Evolutionary conservation across 92 coral and sea anemone genomes (phyloP), one percentile per base, ranked within the genome.

Genomic region (Paramuricea clavata): DNA sequence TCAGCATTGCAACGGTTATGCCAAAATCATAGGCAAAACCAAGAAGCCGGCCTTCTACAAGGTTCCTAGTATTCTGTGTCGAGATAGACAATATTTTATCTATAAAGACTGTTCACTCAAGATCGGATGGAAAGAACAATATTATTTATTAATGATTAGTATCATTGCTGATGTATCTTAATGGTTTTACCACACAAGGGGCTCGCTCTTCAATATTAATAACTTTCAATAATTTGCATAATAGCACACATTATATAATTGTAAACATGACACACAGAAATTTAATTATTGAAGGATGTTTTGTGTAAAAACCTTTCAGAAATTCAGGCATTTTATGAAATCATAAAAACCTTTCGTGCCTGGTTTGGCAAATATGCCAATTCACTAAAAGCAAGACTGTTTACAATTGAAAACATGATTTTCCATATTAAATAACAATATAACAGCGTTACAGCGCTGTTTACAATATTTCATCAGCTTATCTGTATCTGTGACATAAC

Each of bases 381-480:
- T 15, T 57, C 6, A n/a, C 67, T n/a, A 57, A 57, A 57, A 7
- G 31, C 15, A 1, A 28, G 5, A 15, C 12, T 22, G 68, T 22
- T 60, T 60, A 65, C n/a, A 31, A 5, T 65, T 31, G 72, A 65
- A 30, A 65, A 31, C 36, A 65, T 1, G 12, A 19, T 1, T 33
- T 65, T 30, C 30, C 72, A 65, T 65, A 62, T 32, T 8, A 4
- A 28, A 65, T 65, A 65, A 11, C 39, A 54, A 54, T 5, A 31
- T 19, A 65, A 65, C n/a, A 65, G 36, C 72, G 8, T 26, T 60
- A n/a, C n/a, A n/a, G n/a, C 10, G 44, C 10, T 39, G 4, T 39
- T 34, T 28, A 65, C 19, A 6, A 54, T 65, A 31, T 65, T 65
- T 65, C 72, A 65, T 65, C 72, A 27, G 36, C 72, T 65, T 28